Evolutionary conservation across 2,113 vertebrate species (phyloP), one percentile per base, ranked within the genome.

Genomic region (Ciconia maguari): DNA sequence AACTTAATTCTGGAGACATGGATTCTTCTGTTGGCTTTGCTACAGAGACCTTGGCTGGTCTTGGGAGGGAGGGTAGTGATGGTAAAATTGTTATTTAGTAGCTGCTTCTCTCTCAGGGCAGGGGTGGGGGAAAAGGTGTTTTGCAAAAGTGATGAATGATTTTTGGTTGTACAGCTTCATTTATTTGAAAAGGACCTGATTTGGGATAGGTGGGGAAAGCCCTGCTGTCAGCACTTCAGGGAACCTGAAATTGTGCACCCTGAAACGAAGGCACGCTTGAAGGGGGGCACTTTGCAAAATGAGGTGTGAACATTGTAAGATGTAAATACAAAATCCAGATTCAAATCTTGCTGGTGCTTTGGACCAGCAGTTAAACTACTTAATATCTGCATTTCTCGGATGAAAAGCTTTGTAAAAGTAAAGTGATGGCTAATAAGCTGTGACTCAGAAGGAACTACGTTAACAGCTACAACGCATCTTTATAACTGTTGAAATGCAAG

Each of bases 121-220:
- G 10, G 6, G 7, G 7, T 22, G 25, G 5, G 4, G 5, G 7
- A 7, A 5, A 32, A 51, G 2, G 3, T 11, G 4, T 49, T 88
- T 77, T 83, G 44, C 20, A 55, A 24, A 90, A 86, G 29, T 7
- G 11, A 20, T 29, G 29, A 72, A 46, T 80, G 11, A 32, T 54
- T 58, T 75, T 75, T 85, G 32, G 15, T 57, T 61, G 76, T 41
- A 16, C 44, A 57, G 21, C 14, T 89, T 83, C 27, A 62, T 65
- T 83, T 93, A 69, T 54, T 58, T 65, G 81, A 71, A 87, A 87
- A 46, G 15, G 8, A 58, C 10, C 13, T 69, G 14, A 27, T 83
- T 16, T 78, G 42, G 38, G n/a, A 64, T 55, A 6, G 8, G 22
- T 9, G n/a, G 18, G 18, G 3, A 34, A 55, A 15, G 42, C 14